Evolutionary conservation across 2,888 invertebrate species (phyloP).

Genomic region (Synergus laeviventris): DNA sequence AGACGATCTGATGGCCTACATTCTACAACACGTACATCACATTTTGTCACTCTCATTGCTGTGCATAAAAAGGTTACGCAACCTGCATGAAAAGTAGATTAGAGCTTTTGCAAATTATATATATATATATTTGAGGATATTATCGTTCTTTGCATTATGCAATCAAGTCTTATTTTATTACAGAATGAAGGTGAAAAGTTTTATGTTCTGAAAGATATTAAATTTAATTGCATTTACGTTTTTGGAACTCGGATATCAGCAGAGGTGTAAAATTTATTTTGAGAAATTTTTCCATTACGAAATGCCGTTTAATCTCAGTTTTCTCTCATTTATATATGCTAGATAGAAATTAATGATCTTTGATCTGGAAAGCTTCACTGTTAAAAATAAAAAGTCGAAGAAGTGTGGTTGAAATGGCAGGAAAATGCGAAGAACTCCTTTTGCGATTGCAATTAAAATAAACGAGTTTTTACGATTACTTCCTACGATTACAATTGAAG

Average conservation of each 20-base stretch:
- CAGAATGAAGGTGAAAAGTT: neutral
- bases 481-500: neutral
- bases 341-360: neutral
- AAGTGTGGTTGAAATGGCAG: too few relatives aligned
- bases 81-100: neutral
- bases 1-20: neutral
- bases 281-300: neutral
- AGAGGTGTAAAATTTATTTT: neutral
- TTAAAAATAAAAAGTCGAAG: neutral
- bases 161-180: constrained; percentile 9
- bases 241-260: neutral
- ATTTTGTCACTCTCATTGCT: neutral
- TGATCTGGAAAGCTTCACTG: neutral
- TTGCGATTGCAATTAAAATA: neutral
- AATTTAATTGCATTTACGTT: constrained; percentile 1
- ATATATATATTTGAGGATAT: too few relatives aligned
- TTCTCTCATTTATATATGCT: too few relatives aligned
- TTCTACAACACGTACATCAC: neutral
- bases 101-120: neutral
- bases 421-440: neutral
- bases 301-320: neutral
- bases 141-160: neutral
- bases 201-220: neutral
- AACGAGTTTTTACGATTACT: neutral
- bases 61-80: neutral